These are phyloP conservation scores for Microcebus jonahi DNA, from an alignment of 2,113 vertebrate genomes.

Conservation along the genomic window DNA sequence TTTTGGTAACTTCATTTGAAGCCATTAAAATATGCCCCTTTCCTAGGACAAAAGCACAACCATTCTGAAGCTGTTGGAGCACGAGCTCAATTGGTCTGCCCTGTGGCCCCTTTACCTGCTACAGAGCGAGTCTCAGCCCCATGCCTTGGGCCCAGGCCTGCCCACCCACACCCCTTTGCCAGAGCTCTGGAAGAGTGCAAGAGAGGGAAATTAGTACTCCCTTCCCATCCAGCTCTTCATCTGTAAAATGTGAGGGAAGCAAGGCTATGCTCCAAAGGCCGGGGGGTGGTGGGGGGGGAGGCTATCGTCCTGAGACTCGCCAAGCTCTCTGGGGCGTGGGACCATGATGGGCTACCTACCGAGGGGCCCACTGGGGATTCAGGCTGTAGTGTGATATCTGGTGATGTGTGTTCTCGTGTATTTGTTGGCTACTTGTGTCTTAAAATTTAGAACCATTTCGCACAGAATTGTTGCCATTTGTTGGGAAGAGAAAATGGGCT, in stretches of 20 bases:
- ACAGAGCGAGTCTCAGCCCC: neutral
- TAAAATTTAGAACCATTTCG: slow-evolving; percentile 66
- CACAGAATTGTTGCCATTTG: slow-evolving; percentile 31
- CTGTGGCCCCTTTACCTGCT: neutral
- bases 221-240: neutral
- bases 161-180: neutral
- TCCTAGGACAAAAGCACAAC: slow-evolving; percentile 47
- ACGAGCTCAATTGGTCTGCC: neutral
- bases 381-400: neutral
- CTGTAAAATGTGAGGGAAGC: neutral
- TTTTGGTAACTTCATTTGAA: neutral
- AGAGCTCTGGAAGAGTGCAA: neutral
- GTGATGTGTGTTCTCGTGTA: slow-evolving; percentile 45
- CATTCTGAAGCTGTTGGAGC: neutral
- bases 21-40: neutral
- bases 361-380: neutral
- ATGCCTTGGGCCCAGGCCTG: neutral
- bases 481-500: slow-evolving; percentile 35
- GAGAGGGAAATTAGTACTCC: neutral
- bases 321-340: neutral
- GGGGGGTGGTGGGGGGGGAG: too few species aligned
- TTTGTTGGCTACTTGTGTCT: slow-evolving; percentile 53
- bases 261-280: neutral
- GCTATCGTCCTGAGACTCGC: neutral
- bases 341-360: neutral